Conservation (phyloP, 2,888 invertebrate genomes). For the Cheilosia variabilis region DNA sequence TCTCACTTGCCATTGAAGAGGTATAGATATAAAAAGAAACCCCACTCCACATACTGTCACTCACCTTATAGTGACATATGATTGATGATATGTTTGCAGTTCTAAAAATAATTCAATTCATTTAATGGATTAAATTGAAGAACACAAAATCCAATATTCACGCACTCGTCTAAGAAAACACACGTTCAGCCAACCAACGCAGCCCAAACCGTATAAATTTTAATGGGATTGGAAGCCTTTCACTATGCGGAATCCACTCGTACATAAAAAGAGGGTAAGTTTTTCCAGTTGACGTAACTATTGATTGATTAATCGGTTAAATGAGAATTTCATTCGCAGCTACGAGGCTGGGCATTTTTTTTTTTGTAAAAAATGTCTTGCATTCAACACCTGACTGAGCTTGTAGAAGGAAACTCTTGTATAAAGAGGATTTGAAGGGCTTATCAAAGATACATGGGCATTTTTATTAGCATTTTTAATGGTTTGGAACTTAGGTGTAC, state of each 20-base stretch:
- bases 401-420: not conserved
- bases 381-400: conserved; percentile 35
- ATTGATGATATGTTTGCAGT: conserved; percentile 73
- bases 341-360: not conserved
- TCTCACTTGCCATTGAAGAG: not conserved
- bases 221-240: conserved; percentile 51
- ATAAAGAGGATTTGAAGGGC: not conserved
- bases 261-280: conserved; percentile 30
- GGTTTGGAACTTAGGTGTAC: too few relatives aligned
- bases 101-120: conserved; percentile 72
- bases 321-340: conserved; percentile 24
- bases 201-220: conserved; percentile 3
- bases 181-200: conserved; percentile 30
- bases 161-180: conserved; percentile 62
- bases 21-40: not conserved
- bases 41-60: conserved; percentile 26
- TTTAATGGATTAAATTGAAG: conserved; percentile 74
- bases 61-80: conserved; percentile 67
- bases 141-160: conserved; percentile 56
- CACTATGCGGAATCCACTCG: conserved; percentile 14
- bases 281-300: conserved; percentile 72
- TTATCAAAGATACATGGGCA: not conserved
- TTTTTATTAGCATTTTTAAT: too few relatives aligned
- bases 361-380: not conserved
- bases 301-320: conserved; percentile 70